phyloP scores from a whole-genome alignment of 2,797 vertebrate genomes.

The Buceros bicornis region DNA sequence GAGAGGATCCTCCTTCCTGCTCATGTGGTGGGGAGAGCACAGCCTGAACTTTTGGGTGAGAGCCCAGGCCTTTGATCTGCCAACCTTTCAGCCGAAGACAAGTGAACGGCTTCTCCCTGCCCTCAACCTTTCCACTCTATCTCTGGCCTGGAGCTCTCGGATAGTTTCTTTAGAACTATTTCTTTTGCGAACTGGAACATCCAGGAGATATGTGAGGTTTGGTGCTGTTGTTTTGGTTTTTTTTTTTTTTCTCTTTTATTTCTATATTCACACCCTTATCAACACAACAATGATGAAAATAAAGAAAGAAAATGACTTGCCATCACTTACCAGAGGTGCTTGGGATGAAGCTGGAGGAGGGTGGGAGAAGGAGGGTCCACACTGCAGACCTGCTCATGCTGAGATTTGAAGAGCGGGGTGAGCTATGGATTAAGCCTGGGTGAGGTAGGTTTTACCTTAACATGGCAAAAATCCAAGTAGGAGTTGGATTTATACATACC shows the following conservation, averaged over 20 bases:
- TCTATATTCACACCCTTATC: not conserved
- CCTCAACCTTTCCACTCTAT: not conserved
- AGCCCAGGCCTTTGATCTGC: not conserved
- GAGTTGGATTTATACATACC: not conserved
- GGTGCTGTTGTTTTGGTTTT: no score
- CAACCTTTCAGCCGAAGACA: not conserved
- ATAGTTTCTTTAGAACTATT: not conserved
- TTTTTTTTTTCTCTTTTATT: accelerated
- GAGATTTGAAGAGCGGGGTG: not conserved
- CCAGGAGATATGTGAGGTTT: not conserved
- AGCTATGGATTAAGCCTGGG: not conserved
- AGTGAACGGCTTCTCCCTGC: not conserved
- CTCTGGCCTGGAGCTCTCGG: not conserved
- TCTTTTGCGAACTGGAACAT: not conserved
- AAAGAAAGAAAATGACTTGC: not conserved
- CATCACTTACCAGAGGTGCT: accelerated
- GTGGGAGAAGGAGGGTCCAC: not conserved
- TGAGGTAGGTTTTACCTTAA: not conserved
- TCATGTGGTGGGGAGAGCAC: conserved; percentile 17
- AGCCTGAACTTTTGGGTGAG: conserved; percentile 6
- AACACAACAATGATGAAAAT: no score
- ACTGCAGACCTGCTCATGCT: not conserved
- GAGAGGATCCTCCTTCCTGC: conserved; percentile 36
- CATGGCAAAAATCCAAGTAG: not conserved
- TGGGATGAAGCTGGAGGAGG: not conserved